Evolutionary conservation across 2,888 invertebrate genomes (phyloP).

Genomic region (Marasmarcha lunaedactyla): DNA sequence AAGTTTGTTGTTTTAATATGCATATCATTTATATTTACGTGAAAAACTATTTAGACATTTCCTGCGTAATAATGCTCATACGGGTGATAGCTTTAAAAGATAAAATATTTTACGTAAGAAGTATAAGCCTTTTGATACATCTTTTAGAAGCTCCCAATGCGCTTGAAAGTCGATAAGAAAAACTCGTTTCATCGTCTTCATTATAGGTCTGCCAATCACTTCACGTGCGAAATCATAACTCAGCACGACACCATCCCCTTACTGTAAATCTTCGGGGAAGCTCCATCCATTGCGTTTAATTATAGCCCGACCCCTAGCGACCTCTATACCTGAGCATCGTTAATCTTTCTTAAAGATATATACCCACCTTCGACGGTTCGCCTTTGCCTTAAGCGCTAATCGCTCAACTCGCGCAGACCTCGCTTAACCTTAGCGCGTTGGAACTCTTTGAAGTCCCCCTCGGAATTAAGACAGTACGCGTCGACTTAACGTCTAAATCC

Average conservation of each 20-base stretch:
- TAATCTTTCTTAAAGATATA: conserved; percentile 70
- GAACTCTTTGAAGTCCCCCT: conserved; percentile 56
- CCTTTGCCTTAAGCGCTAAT: conserved; percentile 39
- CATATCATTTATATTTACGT: no score
- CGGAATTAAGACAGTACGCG: conserved; percentile 29
- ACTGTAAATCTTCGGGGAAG: conserved; percentile 60
- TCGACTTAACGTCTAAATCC: conserved; percentile 43
- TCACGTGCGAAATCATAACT: conserved; percentile 64
- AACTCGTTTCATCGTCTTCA: conserved; percentile 44
- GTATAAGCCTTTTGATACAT: no score
- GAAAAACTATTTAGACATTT: no score
- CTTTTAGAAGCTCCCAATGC: no score
- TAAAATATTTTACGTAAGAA: no score
- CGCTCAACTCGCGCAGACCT: conserved; percentile 24
- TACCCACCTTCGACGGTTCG: conserved; percentile 29
- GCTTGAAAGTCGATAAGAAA: conserved; percentile 10
- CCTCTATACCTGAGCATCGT: conserved; percentile 62
- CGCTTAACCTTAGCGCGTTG: conserved; percentile 14
- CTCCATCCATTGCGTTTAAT: conserved; percentile 67
- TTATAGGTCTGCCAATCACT: conserved; percentile 59
- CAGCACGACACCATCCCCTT: conserved; percentile 55
- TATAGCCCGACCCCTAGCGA: conserved; percentile 55
- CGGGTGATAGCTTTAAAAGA: no score
- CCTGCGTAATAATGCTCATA: no score
- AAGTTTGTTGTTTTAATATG: no score